Evolutionary conservation across 2,888 invertebrate genomes (phyloP), one percentile per base, ranked within the genome.

Genomic region (Drosophila setosimentum): DNA sequence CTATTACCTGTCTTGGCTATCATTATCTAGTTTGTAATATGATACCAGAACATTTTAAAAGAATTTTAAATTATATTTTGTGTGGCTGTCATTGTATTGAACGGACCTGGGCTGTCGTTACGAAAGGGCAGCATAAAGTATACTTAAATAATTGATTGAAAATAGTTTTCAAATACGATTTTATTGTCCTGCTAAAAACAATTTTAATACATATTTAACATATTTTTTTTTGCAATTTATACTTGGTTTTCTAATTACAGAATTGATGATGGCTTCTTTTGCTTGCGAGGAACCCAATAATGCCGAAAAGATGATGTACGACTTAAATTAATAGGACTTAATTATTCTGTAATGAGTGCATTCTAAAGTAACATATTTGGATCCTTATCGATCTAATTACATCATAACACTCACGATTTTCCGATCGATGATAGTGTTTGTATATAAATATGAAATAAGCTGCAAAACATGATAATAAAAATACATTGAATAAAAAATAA

Each of bases 181-280:
- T 21, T 24, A 7, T 7, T 24, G 16, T 45, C 13, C 16, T 45
- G 8, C 21, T 4, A 24, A 8, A 8, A 24, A 5, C 11, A 13
- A 13, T 55, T 1, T 37, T 29, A 16, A 27, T 16, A 63, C 35
- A n/a, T 24, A 32, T 32, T 42, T 8, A 13, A 21, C 2, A 7
- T 7, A 13, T 13, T 1, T 1, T 40, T 18, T 18, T 35, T 45
- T 45, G 16, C 4, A 35, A 37, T 37, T n/a, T n/a, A 13, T 33
- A 4, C 18, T 13, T 11, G 13, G 2, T n/a, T 37, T 37, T 55
- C 11, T 8, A 45, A n/a, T 58, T 40, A 2, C 63, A 76, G 79
- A 73, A 6, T 6, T 76, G 16, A 62, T 73, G 68, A 62, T 66
- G 71, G 70, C 71, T 35, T 75, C 76, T 7, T 76, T 75, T 54